Conservation (phyloP, 1,140 invertebrate genomes). For the Physella acuta region DNA sequence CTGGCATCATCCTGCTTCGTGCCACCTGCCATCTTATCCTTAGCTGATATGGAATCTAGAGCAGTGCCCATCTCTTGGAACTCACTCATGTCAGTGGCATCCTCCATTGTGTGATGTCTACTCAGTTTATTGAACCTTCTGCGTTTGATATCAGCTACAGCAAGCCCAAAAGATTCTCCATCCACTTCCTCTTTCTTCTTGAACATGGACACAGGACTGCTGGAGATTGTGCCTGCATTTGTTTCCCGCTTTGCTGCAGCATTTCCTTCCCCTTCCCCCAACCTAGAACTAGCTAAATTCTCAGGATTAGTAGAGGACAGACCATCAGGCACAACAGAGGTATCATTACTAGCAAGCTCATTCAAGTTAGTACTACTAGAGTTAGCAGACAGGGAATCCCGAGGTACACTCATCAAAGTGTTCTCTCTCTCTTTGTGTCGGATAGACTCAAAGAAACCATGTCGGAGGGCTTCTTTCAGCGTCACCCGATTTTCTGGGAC, state of each 20-base stretch:
- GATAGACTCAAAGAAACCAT: slow-evolving; percentile 79
- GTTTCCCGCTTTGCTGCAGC: not conserved
- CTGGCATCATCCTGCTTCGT: not conserved
- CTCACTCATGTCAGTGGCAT: slow-evolving; percentile 10
- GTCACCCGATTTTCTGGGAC: slow-evolving; percentile 88
- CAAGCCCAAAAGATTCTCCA: slow-evolving; percentile 16
- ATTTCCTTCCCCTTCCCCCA: not conserved
- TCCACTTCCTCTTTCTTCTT: slow-evolving; percentile 9
- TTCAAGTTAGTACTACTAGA: slow-evolving; percentile 21
- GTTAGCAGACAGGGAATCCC: slow-evolving; percentile 1
- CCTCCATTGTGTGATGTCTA: slow-evolving; percentile 21
- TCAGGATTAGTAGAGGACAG: not conserved
- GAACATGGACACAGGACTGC: not conserved
- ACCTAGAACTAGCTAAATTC: not conserved
- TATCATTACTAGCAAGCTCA: slow-evolving; percentile 15
- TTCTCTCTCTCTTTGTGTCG: slow-evolving; percentile 23
- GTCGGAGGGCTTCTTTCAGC: slow-evolving; percentile 82
- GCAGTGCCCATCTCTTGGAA: not conserved
- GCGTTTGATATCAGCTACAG: slow-evolving; percentile 18
- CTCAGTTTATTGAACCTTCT: slow-evolving; percentile 8
- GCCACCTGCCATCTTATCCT: not conserved
- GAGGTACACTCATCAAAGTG: slow-evolving; percentile 18
- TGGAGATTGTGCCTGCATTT: not conserved
- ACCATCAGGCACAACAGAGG: slow-evolving; percentile 3
- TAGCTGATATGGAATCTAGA: not conserved